phyloP scores from a whole-genome alignment of 2,797 vertebrate species.

The Picus viridis region DNA sequence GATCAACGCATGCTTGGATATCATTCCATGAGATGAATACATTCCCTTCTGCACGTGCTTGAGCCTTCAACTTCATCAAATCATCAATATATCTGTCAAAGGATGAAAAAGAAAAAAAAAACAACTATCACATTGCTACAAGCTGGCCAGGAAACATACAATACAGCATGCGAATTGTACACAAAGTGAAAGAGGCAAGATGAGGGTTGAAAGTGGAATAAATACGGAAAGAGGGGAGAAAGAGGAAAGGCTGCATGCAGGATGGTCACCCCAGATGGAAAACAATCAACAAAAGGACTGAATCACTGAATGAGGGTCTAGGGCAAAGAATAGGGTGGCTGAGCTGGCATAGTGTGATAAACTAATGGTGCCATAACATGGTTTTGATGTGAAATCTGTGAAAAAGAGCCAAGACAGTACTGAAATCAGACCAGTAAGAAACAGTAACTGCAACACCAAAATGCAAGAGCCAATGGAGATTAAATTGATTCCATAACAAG shows the following conservation, averaged over 20 bases:
- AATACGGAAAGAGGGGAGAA: not conserved
- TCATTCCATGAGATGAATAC: slow-evolving; percentile 96
- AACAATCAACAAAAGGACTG: not conserved
- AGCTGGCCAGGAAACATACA: not conserved
- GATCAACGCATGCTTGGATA: slow-evolving; percentile 93
- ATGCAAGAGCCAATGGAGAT: not conserved
- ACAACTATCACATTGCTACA: not conserved
- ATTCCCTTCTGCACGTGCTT: slow-evolving; percentile 79
- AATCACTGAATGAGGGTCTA: not conserved
- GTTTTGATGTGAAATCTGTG: not conserved
- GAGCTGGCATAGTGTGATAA: not conserved
- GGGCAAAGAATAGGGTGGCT: not conserved
- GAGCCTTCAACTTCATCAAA: slow-evolving; percentile 88
- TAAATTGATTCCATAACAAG: not conserved
- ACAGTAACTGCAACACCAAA: not conserved
- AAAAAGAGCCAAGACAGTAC: not conserved
- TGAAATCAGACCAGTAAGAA: not conserved
- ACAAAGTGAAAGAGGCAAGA: not conserved
- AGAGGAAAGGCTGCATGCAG: not conserved
- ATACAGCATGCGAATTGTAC: not conserved
- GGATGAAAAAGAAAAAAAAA: not conserved
- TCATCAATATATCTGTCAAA: slow-evolving; percentile 92
- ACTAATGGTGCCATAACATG: not conserved
- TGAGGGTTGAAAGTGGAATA: not conserved
- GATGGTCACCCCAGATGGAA: not conserved